Evolutionary conservation across 2,113 vertebrate species (phyloP).

Genomic region (Capreolus pygargus): DNA sequence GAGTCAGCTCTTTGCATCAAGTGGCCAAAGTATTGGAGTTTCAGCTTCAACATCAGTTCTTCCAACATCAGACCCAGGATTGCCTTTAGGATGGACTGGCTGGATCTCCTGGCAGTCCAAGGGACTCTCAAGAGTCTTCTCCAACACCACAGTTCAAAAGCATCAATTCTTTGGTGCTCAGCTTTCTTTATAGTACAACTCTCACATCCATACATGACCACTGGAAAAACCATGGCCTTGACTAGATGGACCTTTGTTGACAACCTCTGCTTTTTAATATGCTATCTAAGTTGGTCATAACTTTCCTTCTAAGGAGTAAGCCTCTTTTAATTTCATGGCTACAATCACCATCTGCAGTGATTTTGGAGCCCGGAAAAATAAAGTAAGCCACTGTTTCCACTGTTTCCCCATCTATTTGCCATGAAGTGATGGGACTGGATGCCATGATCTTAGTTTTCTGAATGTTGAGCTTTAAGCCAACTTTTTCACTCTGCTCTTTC

Average conservation of each 20-base stretch:
- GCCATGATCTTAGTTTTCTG: neutral
- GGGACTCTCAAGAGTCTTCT: neutral
- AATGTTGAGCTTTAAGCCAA: neutral
- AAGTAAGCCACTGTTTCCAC: neutral
- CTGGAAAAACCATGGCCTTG: neutral
- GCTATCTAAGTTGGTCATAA: neutral
- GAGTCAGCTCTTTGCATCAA: neutral
- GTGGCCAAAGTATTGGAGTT: neutral
- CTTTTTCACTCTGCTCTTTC: neutral
- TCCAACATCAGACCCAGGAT: neutral
- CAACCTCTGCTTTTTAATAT: neutral
- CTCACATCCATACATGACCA: neutral
- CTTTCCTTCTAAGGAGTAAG: neutral
- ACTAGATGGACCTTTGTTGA: neutral
- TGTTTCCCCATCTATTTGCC: neutral
- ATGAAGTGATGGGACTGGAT: neutral
- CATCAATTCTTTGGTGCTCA: neutral
- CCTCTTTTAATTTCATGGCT: neutral
- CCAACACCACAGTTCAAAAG: neutral
- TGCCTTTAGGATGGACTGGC: neutral
- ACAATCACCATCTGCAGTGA: neutral
- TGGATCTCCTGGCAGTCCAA: neutral
- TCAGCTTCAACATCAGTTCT: neutral
- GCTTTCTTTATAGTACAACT: neutral
- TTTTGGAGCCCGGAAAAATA: neutral